Evolutionary conservation across 2,113 vertebrate species (phyloP).

Genomic region (Dinomys branickii): DNA sequence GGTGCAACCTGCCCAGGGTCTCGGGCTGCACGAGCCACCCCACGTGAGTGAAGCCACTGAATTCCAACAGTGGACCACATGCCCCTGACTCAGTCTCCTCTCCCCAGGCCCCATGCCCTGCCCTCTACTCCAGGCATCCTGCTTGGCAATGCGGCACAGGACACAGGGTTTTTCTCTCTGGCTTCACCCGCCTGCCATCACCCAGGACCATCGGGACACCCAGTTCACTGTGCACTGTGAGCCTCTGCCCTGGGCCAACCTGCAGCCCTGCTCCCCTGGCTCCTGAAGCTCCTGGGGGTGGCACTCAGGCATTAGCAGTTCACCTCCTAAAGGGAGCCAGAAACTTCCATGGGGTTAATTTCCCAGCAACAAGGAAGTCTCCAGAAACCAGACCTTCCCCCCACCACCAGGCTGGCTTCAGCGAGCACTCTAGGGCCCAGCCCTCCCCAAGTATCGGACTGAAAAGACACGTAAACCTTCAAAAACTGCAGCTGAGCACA

Average conservation of each 20-base stretch:
- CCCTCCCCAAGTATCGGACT: not conserved
- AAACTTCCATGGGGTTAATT: not conserved
- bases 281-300: not conserved
- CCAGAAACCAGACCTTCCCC: not conserved
- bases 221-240: not conserved
- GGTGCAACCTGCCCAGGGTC: not conserved
- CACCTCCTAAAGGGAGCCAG: not conserved
- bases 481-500: not conserved
- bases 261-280: not conserved
- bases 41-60: not conserved
- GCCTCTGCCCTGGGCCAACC: no score
- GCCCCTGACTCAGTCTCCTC: not conserved
- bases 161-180: not conserved
- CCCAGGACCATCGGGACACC: not conserved
- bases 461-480: no score
- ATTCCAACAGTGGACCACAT: not conserved
- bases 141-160: not conserved
- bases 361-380: not conserved
- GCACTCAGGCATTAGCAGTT: no score
- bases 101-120: not conserved
- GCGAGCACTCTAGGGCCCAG: not conserved
- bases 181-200: not conserved
- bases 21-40: not conserved
- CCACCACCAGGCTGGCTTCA: not conserved
- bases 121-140: not conserved